Base-by-base conservation (phyloP, 1,140 invertebrate species). In the Drosophila lowei region DNA sequence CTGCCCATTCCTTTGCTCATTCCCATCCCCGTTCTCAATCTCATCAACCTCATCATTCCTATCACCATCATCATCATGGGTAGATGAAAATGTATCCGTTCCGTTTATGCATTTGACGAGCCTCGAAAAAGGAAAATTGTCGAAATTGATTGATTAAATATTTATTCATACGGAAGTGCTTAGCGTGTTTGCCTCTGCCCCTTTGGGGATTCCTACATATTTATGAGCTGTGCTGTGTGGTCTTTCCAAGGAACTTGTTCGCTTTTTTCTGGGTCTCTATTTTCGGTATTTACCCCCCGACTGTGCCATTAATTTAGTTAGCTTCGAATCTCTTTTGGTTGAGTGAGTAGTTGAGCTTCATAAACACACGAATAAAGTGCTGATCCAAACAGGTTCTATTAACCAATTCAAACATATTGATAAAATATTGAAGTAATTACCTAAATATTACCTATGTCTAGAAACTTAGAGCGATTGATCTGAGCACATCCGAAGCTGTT, bases 101-200 rank as follows among this genome's bases (percentile, higher is more conserved):
- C 62, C 57, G 77, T 66, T 68, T 86, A 49, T 58, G 72, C 43
- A 76, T 85, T 71, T 81, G 77, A 86, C 64, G 72, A 81, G 77
- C 81, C 57, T 42, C 21, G 58, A 72, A 72, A 38, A 55, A 50
- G 44, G 57, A 72, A 61, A 84, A 84, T 85, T 72, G 80, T 67
- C 64, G 61, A 86, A 85, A 81, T 86, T 85, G 81, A 85, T 85
- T 86, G 81, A 85, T 85, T 86, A 86, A 85, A 85, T 85, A 85
- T 86, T 85, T 85, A 85, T 86, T 85, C 77, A 75, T 65, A 71
- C 81, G 81, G 73, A 85, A 86, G 83, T 81, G 68, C 77, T 81
- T 77, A 81, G 53, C 58, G 47, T 63, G 46, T 78, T 65, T 63
- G 71, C 38, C 23, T 49, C 50, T 9, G 7, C 43, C 38, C 59